A percentile compares a stretch with the other conserved stretches of the same genome.
phyloP scores from a whole-genome alignment of 2,113 vertebrate species.

The Periophthalmus modestus region DNA sequence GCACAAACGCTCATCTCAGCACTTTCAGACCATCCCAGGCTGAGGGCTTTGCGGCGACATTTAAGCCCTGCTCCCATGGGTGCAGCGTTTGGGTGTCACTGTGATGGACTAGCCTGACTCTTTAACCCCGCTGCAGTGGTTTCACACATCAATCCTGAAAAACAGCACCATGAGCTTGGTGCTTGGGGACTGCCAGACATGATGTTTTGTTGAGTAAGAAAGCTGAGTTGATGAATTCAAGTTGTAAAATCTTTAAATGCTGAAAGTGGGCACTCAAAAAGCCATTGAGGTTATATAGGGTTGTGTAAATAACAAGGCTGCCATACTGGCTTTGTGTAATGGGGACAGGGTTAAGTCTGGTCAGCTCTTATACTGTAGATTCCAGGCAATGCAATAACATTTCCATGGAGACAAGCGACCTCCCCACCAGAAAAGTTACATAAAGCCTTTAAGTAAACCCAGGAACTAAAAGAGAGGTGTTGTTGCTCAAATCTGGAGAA shows the following conservation, averaged over 20 bases:
- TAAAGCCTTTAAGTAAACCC: too few relatives aligned
- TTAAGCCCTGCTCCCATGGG: not conserved
- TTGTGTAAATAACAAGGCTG: not conserved
- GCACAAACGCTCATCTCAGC: not conserved
- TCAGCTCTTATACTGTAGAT: not conserved
- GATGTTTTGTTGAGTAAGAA: conserved; percentile 3
- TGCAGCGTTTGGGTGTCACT: not conserved
- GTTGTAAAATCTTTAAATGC: not conserved
- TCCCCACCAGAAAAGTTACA: too few relatives aligned
- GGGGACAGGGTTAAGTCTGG: not conserved
- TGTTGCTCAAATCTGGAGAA: too few relatives aligned
- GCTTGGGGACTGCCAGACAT: not conserved
- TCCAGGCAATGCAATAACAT: too few relatives aligned
- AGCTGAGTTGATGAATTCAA: not conserved
- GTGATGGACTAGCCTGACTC: not conserved
- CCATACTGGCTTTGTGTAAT: not conserved
- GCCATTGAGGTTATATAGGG: not conserved
- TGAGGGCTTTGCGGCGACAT: not conserved
- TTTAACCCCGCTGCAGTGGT: conserved; percentile 1
- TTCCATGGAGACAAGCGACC: too few relatives aligned
- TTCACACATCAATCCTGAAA: conserved; percentile 3
- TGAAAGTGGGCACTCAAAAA: not conserved
- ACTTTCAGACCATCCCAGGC: not conserved
- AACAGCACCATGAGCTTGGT: not conserved
- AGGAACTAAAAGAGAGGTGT: too few relatives aligned